phyloP scores from a whole-genome alignment of 2,888 invertebrate genomes.

The Ligdia adustata region DNA sequence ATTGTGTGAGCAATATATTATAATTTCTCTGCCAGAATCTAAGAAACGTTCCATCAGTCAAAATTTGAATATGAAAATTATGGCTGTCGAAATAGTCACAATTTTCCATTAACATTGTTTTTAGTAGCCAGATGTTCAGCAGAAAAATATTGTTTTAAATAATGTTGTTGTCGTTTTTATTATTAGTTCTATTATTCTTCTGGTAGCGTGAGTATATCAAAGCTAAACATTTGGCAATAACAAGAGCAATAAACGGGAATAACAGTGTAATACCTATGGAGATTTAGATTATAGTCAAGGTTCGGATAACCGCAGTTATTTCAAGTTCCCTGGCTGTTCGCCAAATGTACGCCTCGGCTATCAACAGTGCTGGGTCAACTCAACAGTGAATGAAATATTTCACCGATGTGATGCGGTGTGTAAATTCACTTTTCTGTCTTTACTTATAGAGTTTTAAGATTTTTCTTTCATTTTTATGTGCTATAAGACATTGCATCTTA shows the following conservation, averaged over 20 bases:
- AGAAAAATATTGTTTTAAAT: conserved; percentile 6
- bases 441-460: too few species aligned
- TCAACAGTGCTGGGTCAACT: conserved; percentile 33
- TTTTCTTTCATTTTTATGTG: too few species aligned
- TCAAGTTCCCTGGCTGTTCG: conserved; percentile 50
- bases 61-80: conserved; percentile 10
- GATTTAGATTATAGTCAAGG: conserved; percentile 13
- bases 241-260: conserved; percentile 38
- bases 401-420: conserved; percentile 13
- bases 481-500: too few species aligned
- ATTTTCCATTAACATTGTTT: conserved; percentile 5
- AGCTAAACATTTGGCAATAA: conserved; percentile 36
- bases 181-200: conserved; percentile 25
- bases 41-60: conserved; percentile 23
- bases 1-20: conserved; percentile 22
- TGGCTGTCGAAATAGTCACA: not conserved
- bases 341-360: conserved; percentile 45
- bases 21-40: not conserved
- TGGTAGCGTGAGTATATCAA: conserved; percentile 20
- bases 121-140: conserved; percentile 20
- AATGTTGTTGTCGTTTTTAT: conserved; percentile 15
- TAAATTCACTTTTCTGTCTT: too few species aligned
- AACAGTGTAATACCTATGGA: conserved; percentile 19
- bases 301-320: conserved; percentile 34
- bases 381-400: conserved; percentile 45